These are phyloP conservation scores for Sapajus apella DNA, from an alignment of 2,113 vertebrate genomes.

Conservation along the genomic window DNA sequence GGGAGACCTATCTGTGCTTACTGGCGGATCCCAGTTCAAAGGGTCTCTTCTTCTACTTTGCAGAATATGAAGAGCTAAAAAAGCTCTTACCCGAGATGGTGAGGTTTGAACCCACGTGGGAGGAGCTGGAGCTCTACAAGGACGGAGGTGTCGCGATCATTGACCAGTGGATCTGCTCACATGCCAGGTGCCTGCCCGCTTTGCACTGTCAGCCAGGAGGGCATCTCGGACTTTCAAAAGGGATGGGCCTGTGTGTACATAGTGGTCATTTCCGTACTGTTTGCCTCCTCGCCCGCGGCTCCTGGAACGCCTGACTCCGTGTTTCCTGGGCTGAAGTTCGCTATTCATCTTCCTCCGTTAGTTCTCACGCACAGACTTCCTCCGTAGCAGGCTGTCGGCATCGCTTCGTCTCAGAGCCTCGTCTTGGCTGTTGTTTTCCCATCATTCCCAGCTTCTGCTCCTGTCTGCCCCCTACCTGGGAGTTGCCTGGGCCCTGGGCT, in stretches of 20 bases:
- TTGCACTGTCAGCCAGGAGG: rapidly evolving
- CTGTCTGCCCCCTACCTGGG: neutral
- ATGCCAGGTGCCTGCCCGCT: constrained; percentile 88
- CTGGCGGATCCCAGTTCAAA: rapidly evolving
- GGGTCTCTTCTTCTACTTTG: neutral
- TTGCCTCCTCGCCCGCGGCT: rapidly evolving
- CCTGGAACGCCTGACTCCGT: rapidly evolving
- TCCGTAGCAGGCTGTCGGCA: rapidly evolving
- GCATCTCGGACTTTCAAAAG: neutral
- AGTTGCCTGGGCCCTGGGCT: neutral
- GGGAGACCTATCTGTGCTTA: too few species aligned
- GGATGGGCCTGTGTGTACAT: neutral
- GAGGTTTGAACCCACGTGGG: constrained; percentile 89
- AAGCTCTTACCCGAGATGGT: constrained; percentile 92
- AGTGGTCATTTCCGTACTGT: rapidly evolving
- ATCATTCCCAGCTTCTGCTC: neutral
- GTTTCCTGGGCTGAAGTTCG: too few species aligned
- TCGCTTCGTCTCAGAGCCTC: neutral
- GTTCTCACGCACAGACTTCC: too few species aligned
- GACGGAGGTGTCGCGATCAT: constrained; percentile 97
- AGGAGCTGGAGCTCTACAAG: constrained; percentile 92
- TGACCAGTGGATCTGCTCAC: constrained; percentile 98
- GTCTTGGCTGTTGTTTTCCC: too few species aligned
- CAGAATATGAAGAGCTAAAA: constrained; percentile 90
- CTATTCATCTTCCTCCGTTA: too few species aligned